Conservation (phyloP, 2,797 vertebrate genomes). For the Heteromormyrus szaboi region DNA sequence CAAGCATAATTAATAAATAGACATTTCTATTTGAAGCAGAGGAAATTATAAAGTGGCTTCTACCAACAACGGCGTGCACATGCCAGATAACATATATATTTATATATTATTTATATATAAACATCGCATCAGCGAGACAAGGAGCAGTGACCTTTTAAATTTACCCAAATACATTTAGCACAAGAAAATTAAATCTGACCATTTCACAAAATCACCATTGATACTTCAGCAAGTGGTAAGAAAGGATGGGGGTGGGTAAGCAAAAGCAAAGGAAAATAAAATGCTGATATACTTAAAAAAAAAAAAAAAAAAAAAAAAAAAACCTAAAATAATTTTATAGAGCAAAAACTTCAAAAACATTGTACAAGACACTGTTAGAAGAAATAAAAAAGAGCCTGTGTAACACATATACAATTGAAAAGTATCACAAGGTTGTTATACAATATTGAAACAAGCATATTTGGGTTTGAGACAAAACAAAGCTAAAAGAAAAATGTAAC, state of each 20-base stretch:
- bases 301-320: constrained; percentile 36
- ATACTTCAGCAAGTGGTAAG: constrained; percentile 83
- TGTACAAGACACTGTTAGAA: constrained; percentile 91
- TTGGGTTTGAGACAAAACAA: constrained; percentile 92
- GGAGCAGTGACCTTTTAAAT: constrained; percentile 86
- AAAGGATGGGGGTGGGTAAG: constrained; percentile 56
- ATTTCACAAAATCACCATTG: constrained; percentile 95
- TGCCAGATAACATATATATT: constrained; percentile 98
- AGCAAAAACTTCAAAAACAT: constrained; percentile 85
- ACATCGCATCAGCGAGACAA: constrained; percentile 95
- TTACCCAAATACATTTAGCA: constrained; percentile 89
- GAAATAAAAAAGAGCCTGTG: constrained; percentile 83
- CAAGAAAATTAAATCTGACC: constrained; percentile 84
- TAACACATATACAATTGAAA: constrained; percentile 93
- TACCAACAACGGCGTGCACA: constrained; percentile 99
- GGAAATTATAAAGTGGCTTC: constrained; percentile 89
- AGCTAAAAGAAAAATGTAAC: constrained; percentile 96
- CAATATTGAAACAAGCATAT: constrained; percentile 98
- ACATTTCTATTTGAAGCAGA: constrained; percentile 99
- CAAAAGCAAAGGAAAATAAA: constrained; percentile 33
- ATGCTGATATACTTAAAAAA: constrained; percentile 27
- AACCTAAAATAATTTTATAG: constrained; percentile 77
- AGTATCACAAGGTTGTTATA: constrained; percentile 84
- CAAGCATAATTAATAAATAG: constrained; percentile 99
- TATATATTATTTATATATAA: constrained; percentile 42